Conservation (phyloP, 1,140 invertebrate species). For the Cherax destructor region DNA sequence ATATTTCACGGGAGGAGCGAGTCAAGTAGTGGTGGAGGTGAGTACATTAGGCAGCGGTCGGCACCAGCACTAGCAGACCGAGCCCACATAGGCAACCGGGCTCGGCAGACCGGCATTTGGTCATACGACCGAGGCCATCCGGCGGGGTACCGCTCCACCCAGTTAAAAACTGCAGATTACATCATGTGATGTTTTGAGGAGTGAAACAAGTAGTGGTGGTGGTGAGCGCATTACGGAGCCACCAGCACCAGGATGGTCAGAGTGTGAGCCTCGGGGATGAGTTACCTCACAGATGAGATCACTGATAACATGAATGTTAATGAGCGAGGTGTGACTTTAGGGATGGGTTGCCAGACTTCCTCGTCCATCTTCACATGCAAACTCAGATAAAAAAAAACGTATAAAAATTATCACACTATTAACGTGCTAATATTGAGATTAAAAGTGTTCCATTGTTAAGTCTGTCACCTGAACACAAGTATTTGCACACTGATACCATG, state of each 20-base stretch:
- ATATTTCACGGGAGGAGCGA: background rate
- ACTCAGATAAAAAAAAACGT: background rate
- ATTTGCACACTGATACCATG: too few relatives aligned
- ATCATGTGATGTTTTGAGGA: background rate
- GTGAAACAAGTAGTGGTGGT: background rate
- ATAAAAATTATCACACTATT: background rate
- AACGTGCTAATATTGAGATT: too few relatives aligned
- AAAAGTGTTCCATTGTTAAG: too few relatives aligned
- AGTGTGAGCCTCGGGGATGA: background rate
- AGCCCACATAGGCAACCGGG: too few relatives aligned
- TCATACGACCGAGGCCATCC: too few relatives aligned
- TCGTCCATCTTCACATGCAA: background rate
- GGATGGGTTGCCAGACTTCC: background rate
- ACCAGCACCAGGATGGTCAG: background rate
- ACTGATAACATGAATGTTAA: conserved; percentile 12
- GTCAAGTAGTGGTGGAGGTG: too few relatives aligned
- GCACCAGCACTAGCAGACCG: too few relatives aligned
- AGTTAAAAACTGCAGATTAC: too few relatives aligned
- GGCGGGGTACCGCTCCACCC: too few relatives aligned
- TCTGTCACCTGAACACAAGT: too few relatives aligned
- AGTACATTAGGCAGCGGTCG: too few relatives aligned
- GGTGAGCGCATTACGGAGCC: background rate
- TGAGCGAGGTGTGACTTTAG: background rate
- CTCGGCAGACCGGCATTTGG: too few relatives aligned
- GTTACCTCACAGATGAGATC: conserved; percentile 23